Conservation (phyloP, 2,797 vertebrate genomes). For the Erpetoichthys calabaricus region DNA sequence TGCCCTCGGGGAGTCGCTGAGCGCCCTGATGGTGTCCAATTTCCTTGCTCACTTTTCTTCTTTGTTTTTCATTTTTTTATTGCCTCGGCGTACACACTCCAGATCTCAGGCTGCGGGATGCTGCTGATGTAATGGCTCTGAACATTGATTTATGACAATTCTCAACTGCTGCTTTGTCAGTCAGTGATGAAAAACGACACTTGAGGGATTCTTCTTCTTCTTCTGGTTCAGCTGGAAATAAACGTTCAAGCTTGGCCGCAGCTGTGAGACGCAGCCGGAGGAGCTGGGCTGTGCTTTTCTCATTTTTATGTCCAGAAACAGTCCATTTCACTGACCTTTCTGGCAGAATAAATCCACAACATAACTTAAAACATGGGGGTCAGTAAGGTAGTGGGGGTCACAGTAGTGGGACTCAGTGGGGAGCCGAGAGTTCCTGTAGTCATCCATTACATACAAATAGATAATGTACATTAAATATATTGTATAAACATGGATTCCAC, state of each 20-base stretch:
- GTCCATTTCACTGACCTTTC: neutral
- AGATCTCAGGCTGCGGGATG: neutral
- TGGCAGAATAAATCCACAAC: neutral
- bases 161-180: conserved; percentile 2
- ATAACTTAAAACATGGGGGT: too few relatives aligned
- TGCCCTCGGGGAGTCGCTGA: neutral
- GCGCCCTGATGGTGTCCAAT: neutral
- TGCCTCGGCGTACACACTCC: neutral
- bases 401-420: neutral
- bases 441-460: too few relatives aligned
- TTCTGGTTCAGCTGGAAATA: neutral
- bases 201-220: conserved; percentile 1
- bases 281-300: neutral
- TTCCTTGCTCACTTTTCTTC: neutral
- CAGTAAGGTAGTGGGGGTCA: neutral
- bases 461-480: too few relatives aligned
- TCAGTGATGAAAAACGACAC: conserved; percentile 5
- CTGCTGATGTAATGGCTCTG: conserved; percentile 3
- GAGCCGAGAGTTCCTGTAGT: too few relatives aligned
- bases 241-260: conserved; percentile 1
- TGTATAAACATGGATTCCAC: too few relatives aligned
- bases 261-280: neutral
- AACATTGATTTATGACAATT: conserved; percentile 3
- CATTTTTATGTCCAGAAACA: neutral
- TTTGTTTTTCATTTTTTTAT: neutral